These are phyloP conservation scores for Lemur catta DNA, from an alignment of 2,797 vertebrate genomes.

Conservation along the genomic window DNA sequence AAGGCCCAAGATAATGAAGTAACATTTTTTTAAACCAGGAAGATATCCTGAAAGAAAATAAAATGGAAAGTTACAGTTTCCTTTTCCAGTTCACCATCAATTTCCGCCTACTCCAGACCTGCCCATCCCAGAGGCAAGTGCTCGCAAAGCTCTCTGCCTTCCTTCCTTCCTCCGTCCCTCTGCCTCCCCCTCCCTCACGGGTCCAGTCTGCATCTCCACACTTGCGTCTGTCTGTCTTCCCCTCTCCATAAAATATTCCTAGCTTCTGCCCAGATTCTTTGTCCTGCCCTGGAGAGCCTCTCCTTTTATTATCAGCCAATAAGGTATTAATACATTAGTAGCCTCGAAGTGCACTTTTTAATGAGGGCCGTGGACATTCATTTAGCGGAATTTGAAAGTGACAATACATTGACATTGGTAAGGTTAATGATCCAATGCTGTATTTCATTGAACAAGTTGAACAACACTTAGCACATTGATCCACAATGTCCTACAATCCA, in stretches of 20 bases:
- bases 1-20: background rate
- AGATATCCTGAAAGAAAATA: background rate
- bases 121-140: background rate
- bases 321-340: slow-evolving; percentile 73
- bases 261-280: slow-evolving; percentile 48
- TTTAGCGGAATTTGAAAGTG: slow-evolving; percentile 84
- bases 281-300: slow-evolving; percentile 10
- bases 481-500: slow-evolving; percentile 78
- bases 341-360: slow-evolving; percentile 72
- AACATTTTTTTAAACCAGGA: background rate
- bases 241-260: background rate
- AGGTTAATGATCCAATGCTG: slow-evolving; percentile 86
- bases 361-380: slow-evolving; percentile 80
- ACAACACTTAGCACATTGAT: slow-evolving; percentile 86
- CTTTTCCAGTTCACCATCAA: background rate
- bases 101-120: background rate
- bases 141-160: background rate
- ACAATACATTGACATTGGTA: slow-evolving; percentile 86
- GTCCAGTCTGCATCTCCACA: background rate
- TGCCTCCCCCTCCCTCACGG: background rate
- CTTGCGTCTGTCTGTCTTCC: background rate
- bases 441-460: slow-evolving; percentile 82
- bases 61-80: background rate
- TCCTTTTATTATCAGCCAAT: slow-evolving; percentile 66
- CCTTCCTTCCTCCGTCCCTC: background rate